These are phyloP conservation scores for Aegotheles bennettii DNA, from an alignment of 2,113 vertebrate species.

Conservation along the genomic window DNA sequence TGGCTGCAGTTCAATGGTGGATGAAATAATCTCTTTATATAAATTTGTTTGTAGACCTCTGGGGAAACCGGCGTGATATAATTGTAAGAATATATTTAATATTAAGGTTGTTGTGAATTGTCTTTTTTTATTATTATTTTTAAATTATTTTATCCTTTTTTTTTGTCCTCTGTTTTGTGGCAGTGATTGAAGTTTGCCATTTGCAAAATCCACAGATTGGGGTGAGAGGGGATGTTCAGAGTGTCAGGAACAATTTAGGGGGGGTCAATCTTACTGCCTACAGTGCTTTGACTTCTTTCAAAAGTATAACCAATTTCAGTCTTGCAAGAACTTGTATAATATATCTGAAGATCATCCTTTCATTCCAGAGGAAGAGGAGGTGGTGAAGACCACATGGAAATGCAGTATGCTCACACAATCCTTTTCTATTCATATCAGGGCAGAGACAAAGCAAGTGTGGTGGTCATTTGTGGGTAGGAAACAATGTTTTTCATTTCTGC, in stretches of 20 bases:
- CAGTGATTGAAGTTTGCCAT: background rate
- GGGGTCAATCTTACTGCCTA: background rate
- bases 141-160: background rate
- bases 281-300: background rate
- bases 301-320: background rate
- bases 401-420: background rate
- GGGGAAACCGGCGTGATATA: slow-evolving; percentile 28
- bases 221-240: background rate
- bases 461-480: background rate
- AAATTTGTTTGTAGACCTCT: slow-evolving; percentile 42
- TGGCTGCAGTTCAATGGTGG: slow-evolving; percentile 63
- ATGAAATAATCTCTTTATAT: slow-evolving; percentile 59
- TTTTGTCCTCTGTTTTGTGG: background rate
- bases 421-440: background rate
- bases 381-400: background rate
- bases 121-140: background rate
- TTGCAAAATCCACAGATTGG: background rate
- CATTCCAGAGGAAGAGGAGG: background rate
- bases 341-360: background rate
- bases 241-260: background rate
- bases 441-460: background rate
- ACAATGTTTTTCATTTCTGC: background rate
- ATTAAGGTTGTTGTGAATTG: slow-evolving; percentile 49
- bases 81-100: slow-evolving; percentile 63
- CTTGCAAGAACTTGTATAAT: background rate